Conservation (phyloP, 92 coral and sea anemone species). For the Porites divaricata region DNA sequence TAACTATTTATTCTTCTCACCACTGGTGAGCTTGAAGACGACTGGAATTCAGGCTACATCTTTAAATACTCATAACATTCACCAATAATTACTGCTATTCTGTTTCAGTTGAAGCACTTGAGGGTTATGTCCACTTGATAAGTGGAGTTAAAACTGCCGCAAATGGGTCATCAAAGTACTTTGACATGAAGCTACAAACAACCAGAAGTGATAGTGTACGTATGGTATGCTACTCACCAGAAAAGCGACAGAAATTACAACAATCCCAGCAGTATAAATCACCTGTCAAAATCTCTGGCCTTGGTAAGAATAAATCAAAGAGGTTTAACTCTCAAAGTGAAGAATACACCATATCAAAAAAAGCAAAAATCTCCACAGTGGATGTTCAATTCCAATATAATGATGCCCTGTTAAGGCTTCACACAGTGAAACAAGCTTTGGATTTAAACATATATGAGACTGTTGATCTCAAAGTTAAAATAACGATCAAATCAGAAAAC, state of each 20-base stretch:
- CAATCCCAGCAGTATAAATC: conserved; percentile 53
- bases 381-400: conserved; percentile 52
- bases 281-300: conserved; percentile 40
- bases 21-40: no score
- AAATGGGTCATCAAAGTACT: conserved; percentile 48
- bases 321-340: conserved; percentile 23
- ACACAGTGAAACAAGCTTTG: not conserved
- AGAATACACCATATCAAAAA: conserved; percentile 48
- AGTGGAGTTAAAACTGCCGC: conserved; percentile 47
- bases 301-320: conserved; percentile 37
- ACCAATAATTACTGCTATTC: no score
- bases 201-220: conserved; percentile 47
- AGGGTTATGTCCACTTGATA: conserved; percentile 50
- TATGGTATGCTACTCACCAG: conserved; percentile 66
- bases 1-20: no score
- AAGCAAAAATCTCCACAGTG: conserved; percentile 34
- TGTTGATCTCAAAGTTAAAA: no score
- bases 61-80: no score
- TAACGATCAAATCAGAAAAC: not conserved
- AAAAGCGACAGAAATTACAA: conserved; percentile 57
- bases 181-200: conserved; percentile 59
- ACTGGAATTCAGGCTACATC: no score
- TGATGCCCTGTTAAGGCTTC: not conserved
- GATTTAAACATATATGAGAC: not conserved
- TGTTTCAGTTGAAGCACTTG: conserved; percentile 13